phyloP scores from a whole-genome alignment of 2,797 vertebrate genomes.

The Etheostoma nigrum region DNA sequence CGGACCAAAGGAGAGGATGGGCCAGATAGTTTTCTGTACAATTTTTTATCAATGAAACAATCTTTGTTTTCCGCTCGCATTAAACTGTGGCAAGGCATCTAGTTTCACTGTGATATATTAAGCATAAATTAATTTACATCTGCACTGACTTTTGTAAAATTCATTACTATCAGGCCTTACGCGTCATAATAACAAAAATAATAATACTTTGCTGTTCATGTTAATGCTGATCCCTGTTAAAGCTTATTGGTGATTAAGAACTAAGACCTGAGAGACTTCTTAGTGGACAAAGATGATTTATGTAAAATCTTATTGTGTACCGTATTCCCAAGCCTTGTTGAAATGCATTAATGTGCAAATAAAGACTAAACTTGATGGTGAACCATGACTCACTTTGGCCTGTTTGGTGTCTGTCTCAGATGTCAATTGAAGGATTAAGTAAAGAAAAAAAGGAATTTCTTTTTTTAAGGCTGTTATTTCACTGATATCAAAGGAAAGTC shows the following conservation, averaged over 20 bases:
- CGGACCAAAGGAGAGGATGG: constrained; percentile 24
- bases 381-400: constrained; percentile 38
- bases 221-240: constrained; percentile 65
- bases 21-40: constrained; percentile 10
- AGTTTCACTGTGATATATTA: constrained; percentile 75
- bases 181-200: too few species aligned
- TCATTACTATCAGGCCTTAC: constrained; percentile 38
- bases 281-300: constrained; percentile 41
- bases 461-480: background rate
- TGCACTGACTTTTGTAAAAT: constrained; percentile 56
- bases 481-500: background rate
- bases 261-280: constrained; percentile 41
- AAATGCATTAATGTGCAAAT: constrained; percentile 77
- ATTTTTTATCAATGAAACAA: constrained; percentile 41
- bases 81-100: constrained; percentile 69
- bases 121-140: constrained; percentile 42
- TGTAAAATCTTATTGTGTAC: constrained; percentile 69
- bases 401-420: constrained; percentile 36
- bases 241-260: constrained; percentile 56
- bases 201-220: constrained; percentile 62
- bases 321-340: constrained; percentile 68
- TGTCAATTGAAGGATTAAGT: background rate
- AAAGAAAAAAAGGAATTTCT: background rate
- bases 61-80: constrained; percentile 43
- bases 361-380: constrained; percentile 74